Conservation (phyloP, 2,888 invertebrate genomes). For the Mallateleia sp. region DNA sequence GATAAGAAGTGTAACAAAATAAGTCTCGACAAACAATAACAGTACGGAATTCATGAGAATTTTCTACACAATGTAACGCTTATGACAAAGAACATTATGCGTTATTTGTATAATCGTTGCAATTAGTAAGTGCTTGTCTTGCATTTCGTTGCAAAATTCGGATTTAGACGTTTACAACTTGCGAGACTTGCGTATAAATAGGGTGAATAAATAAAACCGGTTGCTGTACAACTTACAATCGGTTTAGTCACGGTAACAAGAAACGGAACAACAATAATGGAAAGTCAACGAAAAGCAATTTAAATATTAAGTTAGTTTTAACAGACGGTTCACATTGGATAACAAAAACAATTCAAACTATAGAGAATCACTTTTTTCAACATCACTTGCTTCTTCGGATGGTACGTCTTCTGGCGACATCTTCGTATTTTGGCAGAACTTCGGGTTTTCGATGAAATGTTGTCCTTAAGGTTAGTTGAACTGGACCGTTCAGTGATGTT, state of each 20-base stretch:
- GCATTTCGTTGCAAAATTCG: constrained; percentile 8
- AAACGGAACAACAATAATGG: constrained; percentile 10
- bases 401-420: neutral
- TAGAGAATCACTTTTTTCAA: neutral
- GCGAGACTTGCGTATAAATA: constrained; percentile 22
- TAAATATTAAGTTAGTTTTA: neutral
- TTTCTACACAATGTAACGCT: constrained; percentile 34
- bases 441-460: no score
- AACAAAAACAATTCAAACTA: no score
- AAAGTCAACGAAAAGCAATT: neutral
- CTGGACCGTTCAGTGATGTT: constrained; percentile 88
- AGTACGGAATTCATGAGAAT: constrained; percentile 44
- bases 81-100: constrained; percentile 19
- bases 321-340: no score
- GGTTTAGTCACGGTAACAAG: constrained; percentile 5
- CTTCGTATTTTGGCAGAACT: constrained; percentile 15
- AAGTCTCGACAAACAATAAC: constrained; percentile 52
- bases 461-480: no score
- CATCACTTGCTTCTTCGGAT: neutral
- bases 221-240: neutral
- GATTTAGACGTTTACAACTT: neutral
- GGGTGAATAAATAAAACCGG: constrained; percentile 9
- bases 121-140: constrained; percentile 4
- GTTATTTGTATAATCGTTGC: constrained; percentile 29
- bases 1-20: constrained; percentile 35